Evolutionary conservation across 1,140 invertebrate species (phyloP).

Genomic region (Oncopeltus fasciatus): DNA sequence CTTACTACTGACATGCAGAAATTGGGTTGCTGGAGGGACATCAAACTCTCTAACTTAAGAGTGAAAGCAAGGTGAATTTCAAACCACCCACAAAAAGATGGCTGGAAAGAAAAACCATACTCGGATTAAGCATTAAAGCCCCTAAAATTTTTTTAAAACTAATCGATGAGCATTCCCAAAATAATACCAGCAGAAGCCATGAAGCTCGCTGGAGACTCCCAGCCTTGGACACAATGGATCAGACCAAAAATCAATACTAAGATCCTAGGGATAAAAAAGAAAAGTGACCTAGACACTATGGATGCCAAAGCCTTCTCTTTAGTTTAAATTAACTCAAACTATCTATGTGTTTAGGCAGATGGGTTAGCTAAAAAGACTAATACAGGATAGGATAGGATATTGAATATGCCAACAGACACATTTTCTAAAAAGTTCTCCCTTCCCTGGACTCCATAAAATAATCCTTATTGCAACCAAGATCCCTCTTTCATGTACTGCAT

Average conservation of each 20-base stretch:
- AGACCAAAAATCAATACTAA: background rate
- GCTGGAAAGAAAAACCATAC: background rate
- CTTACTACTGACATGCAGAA: background rate
- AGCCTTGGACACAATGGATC: background rate
- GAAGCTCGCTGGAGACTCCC: background rate
- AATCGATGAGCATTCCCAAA: background rate
- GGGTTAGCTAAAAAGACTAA: background rate
- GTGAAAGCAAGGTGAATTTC: background rate
- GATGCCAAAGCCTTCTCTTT: background rate
- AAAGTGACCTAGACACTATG: background rate
- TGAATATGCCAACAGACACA: background rate
- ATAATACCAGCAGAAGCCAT: background rate
- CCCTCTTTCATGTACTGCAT: too few relatives aligned
- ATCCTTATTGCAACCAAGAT: background rate
- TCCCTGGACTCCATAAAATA: background rate
- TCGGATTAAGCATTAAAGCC: too few relatives aligned
- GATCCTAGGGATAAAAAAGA: background rate
- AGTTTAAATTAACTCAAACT: background rate
- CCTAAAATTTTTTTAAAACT: too few relatives aligned
- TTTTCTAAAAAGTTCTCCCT: background rate
- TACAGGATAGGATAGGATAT: background rate
- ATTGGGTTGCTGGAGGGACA: background rate
- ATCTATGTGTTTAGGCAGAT: background rate
- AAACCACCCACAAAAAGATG: background rate
- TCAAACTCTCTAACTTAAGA: background rate